Evolutionary conservation across 2,888 invertebrate species (phyloP), one percentile per base, ranked within the genome.

Genomic region (Lepas anatifera): DNA sequence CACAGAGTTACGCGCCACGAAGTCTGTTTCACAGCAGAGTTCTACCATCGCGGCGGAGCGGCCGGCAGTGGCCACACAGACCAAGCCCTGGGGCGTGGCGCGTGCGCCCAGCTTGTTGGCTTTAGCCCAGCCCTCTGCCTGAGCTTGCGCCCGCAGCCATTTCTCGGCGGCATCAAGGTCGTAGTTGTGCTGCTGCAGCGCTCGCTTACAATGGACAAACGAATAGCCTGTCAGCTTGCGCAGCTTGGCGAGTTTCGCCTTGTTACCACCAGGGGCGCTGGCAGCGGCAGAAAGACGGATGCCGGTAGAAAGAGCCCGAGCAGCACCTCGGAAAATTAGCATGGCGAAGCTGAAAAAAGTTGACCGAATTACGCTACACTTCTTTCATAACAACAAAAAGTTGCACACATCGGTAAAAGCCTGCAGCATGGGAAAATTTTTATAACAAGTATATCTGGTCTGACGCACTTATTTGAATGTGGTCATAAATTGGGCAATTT

Each of bases 11-110:
- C 89, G 87, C 0, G 97, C 92, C 6, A 99, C 98, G 84, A 99
- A 99, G 81, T 99, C 99, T 18, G 98, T 99, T 82, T 99, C 98
- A 81, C 98, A 99, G 79, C 97, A 98, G 0, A 97, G 85, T 81
- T 99, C 98, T 0, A 97, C 87, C 77, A 98, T 84, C 0, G 91
- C 90, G 7, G 90, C 96, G 43, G 77, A 70, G 74, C 87, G 86
- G 72, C 84, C 84, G 43, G 84, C 84, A 16, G 87, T 83, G 22
- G 83, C 78, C 0, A 95, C 86, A n/a, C 92, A 94, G 18, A 99
- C 84, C 0, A 98, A 83, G 0, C 98, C 99, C 79, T 98, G 95
- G 0, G n/a, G 82, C 27, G 97, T 90, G 25, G 85, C 79, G 69
- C 95, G 84, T 3, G 89, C 89, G 64, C 92, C 89, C 13, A 94